Percentiles rank a stretch among this genome's conserved stretches.
Evolutionary conservation across 2,797 vertebrate genomes (phyloP).

Genomic region (Enteromius radiatus): DNA sequence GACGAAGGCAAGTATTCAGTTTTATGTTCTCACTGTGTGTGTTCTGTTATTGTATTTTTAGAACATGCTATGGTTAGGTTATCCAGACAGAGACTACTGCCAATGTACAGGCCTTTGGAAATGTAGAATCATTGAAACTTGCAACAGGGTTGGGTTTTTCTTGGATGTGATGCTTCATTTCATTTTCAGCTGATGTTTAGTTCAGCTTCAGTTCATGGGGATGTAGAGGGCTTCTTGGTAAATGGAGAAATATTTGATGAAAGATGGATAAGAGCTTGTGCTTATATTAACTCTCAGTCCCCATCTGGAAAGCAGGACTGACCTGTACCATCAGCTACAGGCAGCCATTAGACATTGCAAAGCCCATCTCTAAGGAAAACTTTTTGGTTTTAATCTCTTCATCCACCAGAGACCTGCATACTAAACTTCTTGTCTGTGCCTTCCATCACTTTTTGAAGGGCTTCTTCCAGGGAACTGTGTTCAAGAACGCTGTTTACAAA

Average conservation of each 20-base stretch:
- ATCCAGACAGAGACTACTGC: constrained; percentile 5
- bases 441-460: constrained; percentile 22
- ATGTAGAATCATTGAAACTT: constrained; percentile 6
- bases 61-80: not conserved
- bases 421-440: constrained; percentile 35
- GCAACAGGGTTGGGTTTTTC: constrained; percentile 13
- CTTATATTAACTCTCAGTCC: not conserved
- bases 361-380: constrained; percentile 3
- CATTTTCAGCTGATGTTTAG: constrained; percentile 6
- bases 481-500: constrained; percentile 18
- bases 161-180: not conserved
- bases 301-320: constrained; percentile 25
- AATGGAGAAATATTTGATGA: not conserved
- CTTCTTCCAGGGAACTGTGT: constrained; percentile 11
- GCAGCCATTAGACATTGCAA: not conserved
- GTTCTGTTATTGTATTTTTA: constrained; percentile 13
- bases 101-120: not conserved
- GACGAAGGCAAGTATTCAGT: constrained; percentile 80
- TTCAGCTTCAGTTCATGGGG: constrained; percentile 14
- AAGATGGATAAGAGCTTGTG: not conserved
- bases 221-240: not conserved
- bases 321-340: constrained; percentile 9
- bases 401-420: constrained; percentile 17
- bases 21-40: not conserved
- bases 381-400: constrained; percentile 40